A percentile compares a stretch with the other conserved stretches of the same genome.
Evolutionary conservation across 2,113 vertebrate genomes (phyloP).

Genomic region (Pyrgilauda ruficollis): DNA sequence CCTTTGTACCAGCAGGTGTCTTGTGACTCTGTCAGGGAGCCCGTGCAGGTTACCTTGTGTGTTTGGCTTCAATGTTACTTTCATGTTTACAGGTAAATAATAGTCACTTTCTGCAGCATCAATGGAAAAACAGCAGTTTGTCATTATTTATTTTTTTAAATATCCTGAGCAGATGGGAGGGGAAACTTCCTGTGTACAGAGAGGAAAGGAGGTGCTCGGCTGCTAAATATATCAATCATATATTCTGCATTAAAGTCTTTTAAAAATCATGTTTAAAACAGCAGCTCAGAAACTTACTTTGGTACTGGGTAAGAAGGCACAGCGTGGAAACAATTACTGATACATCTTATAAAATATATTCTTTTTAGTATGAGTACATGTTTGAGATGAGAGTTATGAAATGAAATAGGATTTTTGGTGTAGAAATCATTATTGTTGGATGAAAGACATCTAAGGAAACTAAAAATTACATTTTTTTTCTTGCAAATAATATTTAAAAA

Average conservation of each 20-base stretch:
- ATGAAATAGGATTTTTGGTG: not conserved
- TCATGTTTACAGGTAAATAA: not conserved
- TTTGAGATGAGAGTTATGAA: not conserved
- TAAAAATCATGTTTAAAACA: not conserved
- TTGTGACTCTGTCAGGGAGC: not conserved
- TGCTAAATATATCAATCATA: slow-evolving; percentile 27
- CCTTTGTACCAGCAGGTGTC: not conserved
- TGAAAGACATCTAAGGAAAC: not conserved
- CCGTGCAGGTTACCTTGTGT: fast-evolving
- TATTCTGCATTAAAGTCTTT: not conserved
- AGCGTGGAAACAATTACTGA: not conserved
- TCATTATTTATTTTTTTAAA: not conserved
- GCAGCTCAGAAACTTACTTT: not conserved
- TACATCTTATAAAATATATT: not conserved
- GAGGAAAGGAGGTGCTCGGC: slow-evolving; percentile 45
- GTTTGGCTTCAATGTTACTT: not conserved
- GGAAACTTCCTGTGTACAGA: slow-evolving; percentile 36
- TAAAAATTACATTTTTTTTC: not conserved
- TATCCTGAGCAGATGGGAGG: slow-evolving; percentile 53
- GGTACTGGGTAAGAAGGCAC: not conserved
- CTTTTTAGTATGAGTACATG: not conserved
- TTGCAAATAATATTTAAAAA: not conserved
- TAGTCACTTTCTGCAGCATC: not conserved
- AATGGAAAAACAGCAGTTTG: not conserved
- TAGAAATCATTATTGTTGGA: not conserved